Evolutionary conservation across 2,797 vertebrate genomes (phyloP).

Genomic region (Enteromius trimaculatus): DNA sequence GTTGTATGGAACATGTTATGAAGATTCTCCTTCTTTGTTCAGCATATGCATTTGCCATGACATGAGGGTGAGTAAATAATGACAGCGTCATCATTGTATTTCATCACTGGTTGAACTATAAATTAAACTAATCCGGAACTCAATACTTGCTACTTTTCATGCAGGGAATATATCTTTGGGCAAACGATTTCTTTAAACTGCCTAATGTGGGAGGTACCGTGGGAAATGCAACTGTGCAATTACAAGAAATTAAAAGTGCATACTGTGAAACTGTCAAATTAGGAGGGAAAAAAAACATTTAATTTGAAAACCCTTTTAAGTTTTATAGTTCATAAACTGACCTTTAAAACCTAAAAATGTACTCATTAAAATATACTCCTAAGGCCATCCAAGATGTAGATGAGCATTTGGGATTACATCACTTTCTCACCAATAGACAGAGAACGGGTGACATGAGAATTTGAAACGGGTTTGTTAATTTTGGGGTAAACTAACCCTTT

Average conservation of each 20-base stretch:
- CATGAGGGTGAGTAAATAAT: background rate
- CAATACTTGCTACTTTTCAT: conserved; percentile 2
- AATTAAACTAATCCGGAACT: too few relatives aligned
- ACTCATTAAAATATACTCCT: background rate
- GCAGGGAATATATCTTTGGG: background rate
- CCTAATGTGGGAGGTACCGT: background rate
- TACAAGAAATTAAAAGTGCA: background rate
- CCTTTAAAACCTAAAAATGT: background rate
- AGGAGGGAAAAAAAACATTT: background rate
- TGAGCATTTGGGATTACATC: background rate
- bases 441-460: background rate
- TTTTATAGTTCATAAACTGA: conserved; percentile 1
- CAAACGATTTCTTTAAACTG: background rate
- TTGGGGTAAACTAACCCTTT: background rate
- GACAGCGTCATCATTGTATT: background rate
- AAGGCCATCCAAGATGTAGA: background rate
- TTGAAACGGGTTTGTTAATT: background rate
- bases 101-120: background rate
- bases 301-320: background rate
- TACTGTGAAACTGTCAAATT: conserved; percentile 9
- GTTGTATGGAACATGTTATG: background rate
- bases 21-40: background rate
- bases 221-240: background rate
- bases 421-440: background rate
- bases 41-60: background rate